Base-by-base conservation (phyloP, 2,888 invertebrate species). In the Nomada fucata region DNA sequence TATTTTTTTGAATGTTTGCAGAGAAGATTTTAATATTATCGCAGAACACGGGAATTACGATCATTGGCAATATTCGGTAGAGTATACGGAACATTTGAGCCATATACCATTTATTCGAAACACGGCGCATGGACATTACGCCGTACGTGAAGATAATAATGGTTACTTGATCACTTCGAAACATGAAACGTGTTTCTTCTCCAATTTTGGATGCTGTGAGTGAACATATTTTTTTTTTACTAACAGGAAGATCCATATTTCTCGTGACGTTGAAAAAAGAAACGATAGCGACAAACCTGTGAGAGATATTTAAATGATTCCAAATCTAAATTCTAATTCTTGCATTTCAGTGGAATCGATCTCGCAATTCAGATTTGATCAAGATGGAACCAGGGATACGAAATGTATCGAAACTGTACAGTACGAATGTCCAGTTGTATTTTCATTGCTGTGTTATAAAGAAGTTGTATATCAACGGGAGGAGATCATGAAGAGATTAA, bases 41-140 rank as follows among this genome's bases (percentile, higher is more conserved):
- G 93, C 94, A 0, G 97, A 97, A 91, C 95, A 95, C 83, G 96
- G 96, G 2, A 95, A 96, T 91, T 95, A 95, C 87, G 95, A 96
- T 65, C 95, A 96, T 86, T 97, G 97, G 97, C 95, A 95, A 86
- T 97, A 97, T 90, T 95, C 95, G 0, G 96, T 95, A 0, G 92
- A 95, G 80, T 97, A 97, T 89, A 95, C 94, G 2, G 97, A 97
- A 91, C 94, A 94, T 85, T 94, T 97, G 61, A 95, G 96, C 2
- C 95, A 96, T 82, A 94, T 96, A 94, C 96, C 96, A 0, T 94
- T 95, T 88, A 94, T 96, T 88, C 91, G 94, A 74, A 96, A 96
- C 90, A 92, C 92, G 26, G 95, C 95, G 0, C 93, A 94, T 20
- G 96, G 95, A 0, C 94, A 95, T 91, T 96, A 95, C 91, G 94